These are phyloP conservation scores for Grus americana DNA, from an alignment of 2,113 vertebrate genomes.

Conservation along the genomic window DNA sequence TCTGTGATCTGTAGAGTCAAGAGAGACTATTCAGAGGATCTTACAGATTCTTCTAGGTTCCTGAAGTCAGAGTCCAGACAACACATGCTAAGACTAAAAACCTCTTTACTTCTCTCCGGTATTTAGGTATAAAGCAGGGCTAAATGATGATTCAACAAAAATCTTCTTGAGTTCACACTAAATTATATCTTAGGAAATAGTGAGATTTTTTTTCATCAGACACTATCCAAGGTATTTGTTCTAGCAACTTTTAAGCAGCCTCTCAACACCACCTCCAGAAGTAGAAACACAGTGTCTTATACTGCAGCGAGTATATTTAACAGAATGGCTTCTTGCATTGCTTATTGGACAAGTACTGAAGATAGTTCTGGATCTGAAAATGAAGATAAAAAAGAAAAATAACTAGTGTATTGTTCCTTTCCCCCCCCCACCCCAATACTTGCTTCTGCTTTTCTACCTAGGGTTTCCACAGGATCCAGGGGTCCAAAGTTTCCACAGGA, in stretches of 20 bases:
- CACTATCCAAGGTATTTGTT: not conserved
- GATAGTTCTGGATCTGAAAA: not conserved
- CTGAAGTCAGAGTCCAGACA: not conserved
- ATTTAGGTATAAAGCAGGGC: not conserved
- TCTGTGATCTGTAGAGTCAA: not conserved
- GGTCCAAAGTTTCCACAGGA: fast-evolving
- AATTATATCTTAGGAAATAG: not conserved
- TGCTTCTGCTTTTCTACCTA: not conserved
- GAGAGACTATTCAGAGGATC: not conserved
- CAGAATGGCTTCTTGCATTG: not conserved
- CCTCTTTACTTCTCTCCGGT: not conserved
- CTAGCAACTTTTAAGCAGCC: not conserved
- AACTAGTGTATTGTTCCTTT: not conserved
- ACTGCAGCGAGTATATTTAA: not conserved
- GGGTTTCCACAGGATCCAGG: not conserved
- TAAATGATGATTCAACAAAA: not conserved
- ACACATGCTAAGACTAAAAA: not conserved
- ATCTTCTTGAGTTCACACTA: not conserved
- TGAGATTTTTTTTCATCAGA: not conserved
- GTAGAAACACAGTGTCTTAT: not conserved
- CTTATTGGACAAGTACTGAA: not conserved
- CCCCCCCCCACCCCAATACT: too few species aligned
- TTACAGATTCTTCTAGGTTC: not conserved
- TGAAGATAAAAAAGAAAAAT: not conserved
- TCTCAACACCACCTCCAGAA: not conserved